Conservation (phyloP, 2,113 vertebrate genomes). For the Thunnus thynnus region DNA sequence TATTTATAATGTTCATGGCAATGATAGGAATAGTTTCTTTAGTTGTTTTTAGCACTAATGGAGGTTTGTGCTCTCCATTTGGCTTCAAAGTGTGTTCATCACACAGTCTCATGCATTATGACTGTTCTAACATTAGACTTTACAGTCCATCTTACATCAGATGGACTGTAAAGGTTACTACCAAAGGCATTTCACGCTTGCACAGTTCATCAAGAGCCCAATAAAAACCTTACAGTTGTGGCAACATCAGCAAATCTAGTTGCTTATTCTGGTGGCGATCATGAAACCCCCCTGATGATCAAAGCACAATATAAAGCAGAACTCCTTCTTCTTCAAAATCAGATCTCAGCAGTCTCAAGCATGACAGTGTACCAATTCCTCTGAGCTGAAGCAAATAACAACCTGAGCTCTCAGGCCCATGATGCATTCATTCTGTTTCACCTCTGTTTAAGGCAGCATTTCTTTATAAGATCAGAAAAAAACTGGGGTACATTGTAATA, state of each 20-base stretch:
- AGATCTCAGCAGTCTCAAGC: conserved; percentile 65
- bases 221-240: conserved; percentile 46
- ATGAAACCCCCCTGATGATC: conserved; percentile 50
- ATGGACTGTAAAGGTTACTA: conserved; percentile 39
- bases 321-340: conserved; percentile 55
- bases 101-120: not conserved
- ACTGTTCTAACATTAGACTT: conserved; percentile 36
- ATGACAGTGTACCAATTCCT: conserved; percentile 54
- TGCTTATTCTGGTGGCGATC: conserved; percentile 47
- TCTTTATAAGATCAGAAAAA: conserved; percentile 50
- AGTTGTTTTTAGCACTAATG: not conserved
- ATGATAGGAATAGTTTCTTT: not conserved
- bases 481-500: conserved; percentile 17
- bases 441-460: conserved; percentile 47
- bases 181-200: conserved; percentile 30
- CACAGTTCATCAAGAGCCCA: conserved; percentile 38
- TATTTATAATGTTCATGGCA: not conserved
- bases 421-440: conserved; percentile 54
- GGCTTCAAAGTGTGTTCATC: not conserved
- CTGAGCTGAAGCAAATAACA: conserved; percentile 59
- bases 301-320: conserved; percentile 58
- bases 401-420: conserved; percentile 48
- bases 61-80: not conserved
- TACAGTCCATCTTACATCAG: not conserved
- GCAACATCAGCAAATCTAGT: conserved; percentile 61